phyloP scores from a whole-genome alignment of 92 coral and sea anemone genomes.

The Epizoanthus fatuus region DNA sequence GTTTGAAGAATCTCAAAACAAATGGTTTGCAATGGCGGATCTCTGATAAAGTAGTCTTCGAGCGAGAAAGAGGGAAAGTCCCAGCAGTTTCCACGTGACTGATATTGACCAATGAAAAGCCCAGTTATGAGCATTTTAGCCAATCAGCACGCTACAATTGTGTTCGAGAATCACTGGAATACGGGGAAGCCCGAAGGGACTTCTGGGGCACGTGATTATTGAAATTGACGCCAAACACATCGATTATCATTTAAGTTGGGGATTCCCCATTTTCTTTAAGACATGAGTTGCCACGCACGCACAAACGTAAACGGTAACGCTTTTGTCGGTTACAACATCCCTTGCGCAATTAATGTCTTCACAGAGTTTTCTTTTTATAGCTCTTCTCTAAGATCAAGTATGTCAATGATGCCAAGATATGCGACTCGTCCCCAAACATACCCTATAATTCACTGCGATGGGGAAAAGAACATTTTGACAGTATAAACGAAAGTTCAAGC shows the following conservation, averaged over 20 bases:
- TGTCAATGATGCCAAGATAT: not conserved
- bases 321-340: constrained; percentile 39
- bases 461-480: constrained; percentile 7
- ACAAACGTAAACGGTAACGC: not conserved
- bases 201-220: constrained; percentile 51
- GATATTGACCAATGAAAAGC: constrained; percentile 14
- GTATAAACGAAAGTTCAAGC: not conserved
- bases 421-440: too few relatives aligned
- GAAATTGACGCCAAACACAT: constrained; percentile 14
- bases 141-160: constrained; percentile 62
- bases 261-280: constrained; percentile 88
- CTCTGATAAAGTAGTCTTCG: constrained; percentile 34
- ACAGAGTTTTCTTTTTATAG: not conserved
- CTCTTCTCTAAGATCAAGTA: not conserved
- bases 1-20: not conserved
- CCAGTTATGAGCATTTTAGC: not conserved
- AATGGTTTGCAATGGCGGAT: constrained; percentile 83
- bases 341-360: constrained; percentile 34
- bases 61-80: constrained; percentile 66
- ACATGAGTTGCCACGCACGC: constrained; percentile 28
- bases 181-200: constrained; percentile 48
- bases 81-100: constrained; percentile 64
- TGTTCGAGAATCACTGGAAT: constrained; percentile 17
- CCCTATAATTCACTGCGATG: not conserved
- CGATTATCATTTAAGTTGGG: constrained; percentile 75